phyloP scores from a whole-genome alignment of 2,113 vertebrate species.

The Microtus richardsoni region DNA sequence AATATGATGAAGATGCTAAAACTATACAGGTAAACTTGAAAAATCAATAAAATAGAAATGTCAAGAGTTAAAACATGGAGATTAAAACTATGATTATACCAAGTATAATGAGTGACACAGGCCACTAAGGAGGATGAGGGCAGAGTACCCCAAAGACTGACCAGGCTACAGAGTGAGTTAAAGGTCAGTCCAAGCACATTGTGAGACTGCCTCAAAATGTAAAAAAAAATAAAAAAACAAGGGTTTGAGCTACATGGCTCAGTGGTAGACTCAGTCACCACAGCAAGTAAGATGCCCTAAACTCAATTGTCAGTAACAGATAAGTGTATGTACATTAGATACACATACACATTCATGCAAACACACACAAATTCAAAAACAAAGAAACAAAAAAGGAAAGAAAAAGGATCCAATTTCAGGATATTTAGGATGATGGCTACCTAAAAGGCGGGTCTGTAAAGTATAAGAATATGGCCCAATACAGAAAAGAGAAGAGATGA shows the following conservation, averaged over 20 bases:
- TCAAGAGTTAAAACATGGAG: conserved; percentile 9
- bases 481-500: not conserved
- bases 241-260: not conserved
- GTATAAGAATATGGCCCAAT: not conserved
- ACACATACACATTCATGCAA: not conserved
- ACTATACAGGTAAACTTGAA: not conserved
- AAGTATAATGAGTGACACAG: not conserved
- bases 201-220: not conserved
- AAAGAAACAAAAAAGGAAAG: not conserved
- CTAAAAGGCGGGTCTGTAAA: not conserved
- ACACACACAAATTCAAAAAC: not conserved
- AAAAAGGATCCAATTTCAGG: not conserved
- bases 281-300: not conserved
- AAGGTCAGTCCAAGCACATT: not conserved
- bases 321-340: not conserved
- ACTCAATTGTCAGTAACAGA: not conserved
- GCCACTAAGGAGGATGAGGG: not conserved
- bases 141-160: not conserved
- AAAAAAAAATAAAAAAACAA: not conserved
- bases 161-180: not conserved
- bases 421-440: not conserved
- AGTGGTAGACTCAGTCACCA: not conserved
- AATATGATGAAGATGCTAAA: not conserved
- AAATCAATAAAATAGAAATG: not conserved
- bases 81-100: not conserved